Conservation (phyloP, 1,140 invertebrate genomes). For the Archivesica marissinica region DNA sequence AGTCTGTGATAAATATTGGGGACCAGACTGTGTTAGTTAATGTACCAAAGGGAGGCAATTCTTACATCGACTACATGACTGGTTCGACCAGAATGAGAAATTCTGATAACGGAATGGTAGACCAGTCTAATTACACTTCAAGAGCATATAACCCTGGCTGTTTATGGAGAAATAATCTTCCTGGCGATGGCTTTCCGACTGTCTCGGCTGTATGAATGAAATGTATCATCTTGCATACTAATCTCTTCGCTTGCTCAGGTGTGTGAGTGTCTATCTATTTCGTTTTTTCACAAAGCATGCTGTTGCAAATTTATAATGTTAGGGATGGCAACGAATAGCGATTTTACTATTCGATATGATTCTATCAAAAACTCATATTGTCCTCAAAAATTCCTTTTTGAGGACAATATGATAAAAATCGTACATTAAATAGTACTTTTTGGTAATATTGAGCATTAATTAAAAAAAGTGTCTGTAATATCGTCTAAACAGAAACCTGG, state of each 20-base stretch:
- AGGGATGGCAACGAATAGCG: too few species aligned
- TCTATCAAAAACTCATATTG: too few species aligned
- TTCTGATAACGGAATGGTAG: constrained; percentile 24
- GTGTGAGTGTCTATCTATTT: constrained; percentile 27
- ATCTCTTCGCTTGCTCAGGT: constrained; percentile 40
- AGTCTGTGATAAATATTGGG: constrained; percentile 34
- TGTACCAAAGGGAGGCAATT: constrained; percentile 33
- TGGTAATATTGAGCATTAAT: too few species aligned
- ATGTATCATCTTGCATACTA: constrained; percentile 5
- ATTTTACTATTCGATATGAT: too few species aligned
- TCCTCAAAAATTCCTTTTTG: too few species aligned
- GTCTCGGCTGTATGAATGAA: constrained; percentile 37
- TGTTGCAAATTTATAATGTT: too few species aligned
- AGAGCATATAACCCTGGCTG: constrained; percentile 54
- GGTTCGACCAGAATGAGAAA: constrained; percentile 48
- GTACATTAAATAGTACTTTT: too few species aligned
- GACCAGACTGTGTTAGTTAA: constrained; percentile 35
- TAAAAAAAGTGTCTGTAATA: too few species aligned
- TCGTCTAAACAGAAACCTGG: too few species aligned
- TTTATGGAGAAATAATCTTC: constrained; percentile 21
- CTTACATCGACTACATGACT: constrained; percentile 34
- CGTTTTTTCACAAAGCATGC: constrained; percentile 16
- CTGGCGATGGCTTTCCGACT: constrained; percentile 6
- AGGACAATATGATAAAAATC: too few species aligned
- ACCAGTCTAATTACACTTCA: constrained; percentile 41